Evolutionary conservation across 2,113 vertebrate genomes (phyloP), one percentile per base, ranked within the genome.

Genomic region (Sorex araneus): DNA sequence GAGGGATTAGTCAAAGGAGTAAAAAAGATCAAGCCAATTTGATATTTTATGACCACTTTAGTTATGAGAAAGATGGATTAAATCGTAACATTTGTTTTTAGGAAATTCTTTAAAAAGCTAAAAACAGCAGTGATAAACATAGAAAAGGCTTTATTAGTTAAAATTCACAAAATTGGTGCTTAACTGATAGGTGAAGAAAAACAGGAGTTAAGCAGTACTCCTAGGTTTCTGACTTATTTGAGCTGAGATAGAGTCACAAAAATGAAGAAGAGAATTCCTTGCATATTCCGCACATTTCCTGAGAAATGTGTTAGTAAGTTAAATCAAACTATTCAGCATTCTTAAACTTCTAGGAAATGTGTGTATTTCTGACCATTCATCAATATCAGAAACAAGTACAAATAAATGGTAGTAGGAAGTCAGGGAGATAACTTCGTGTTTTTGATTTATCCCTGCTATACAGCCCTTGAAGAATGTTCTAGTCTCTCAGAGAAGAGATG

Each of bases 131-230:
- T 69, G 28, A 71, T 15, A 50, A 69, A 86, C 2, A 75, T 34
- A 66, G 32, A n/a, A 69, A 85, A 92, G n/a, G 82, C 2, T 80
- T 86, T 21, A 89, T n/a, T n/a, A 69, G 36, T 89, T 95, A 71
- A 77, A 79, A 77, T 81, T 87, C 8, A 54, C 4, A 80, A 45
- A 10, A 73, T 1, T 13, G 73, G 12, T 89, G 27, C 66, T 82
- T 81, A 87, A 92, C 77, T 93, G 79, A 18, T 36, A 34, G 21
- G 1, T 91, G 21, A 86, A 15, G 50, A 25, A 50, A 50, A 50
- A 50, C n/a, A 50, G 47, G 2, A 88, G 45, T 73, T 8, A 92
- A 87, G 27, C 23, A 32, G 23, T 74, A n/a, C 21, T 50, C 6
- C 23, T 84, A 63, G 60, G 28, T 87, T 82, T 87, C 60, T 89